Evolutionary conservation across 2,888 invertebrate species (phyloP).

Genomic region (Mythimna vitellina): DNA sequence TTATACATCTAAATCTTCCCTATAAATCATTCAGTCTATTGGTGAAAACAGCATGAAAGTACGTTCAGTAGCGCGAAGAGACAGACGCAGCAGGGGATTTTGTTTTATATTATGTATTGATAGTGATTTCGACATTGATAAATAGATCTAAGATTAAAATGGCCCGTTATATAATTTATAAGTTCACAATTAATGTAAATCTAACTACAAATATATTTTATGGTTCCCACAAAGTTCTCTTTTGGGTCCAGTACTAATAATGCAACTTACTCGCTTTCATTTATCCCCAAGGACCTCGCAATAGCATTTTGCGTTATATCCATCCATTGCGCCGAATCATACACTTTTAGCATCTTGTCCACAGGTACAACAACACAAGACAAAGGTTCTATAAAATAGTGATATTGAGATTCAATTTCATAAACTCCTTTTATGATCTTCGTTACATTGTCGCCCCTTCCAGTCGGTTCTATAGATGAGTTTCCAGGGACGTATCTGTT

Average conservation of each 20-base stretch:
- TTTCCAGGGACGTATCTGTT: slow-evolving; percentile 72
- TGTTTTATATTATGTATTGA: too few relatives aligned
- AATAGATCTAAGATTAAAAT: too few relatives aligned
- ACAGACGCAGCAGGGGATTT: too few relatives aligned
- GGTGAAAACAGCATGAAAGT: too few relatives aligned
- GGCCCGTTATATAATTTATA: too few relatives aligned
- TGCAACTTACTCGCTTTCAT: slow-evolving; percentile 89
- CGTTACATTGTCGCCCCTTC: slow-evolving; percentile 77
- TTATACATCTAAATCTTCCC: too few relatives aligned
- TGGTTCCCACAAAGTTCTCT: too few relatives aligned
- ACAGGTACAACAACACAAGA: slow-evolving; percentile 92
- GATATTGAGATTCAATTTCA: slow-evolving; percentile 92
- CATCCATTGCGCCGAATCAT: slow-evolving; percentile 92
- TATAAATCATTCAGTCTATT: too few relatives aligned
- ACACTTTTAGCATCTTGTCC: slow-evolving; percentile 93
- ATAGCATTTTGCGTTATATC: slow-evolving; percentile 91
- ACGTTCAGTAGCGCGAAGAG: too few relatives aligned
- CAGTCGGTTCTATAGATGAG: slow-evolving; percentile 72
- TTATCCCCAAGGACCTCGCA: slow-evolving; percentile 89
- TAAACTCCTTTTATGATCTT: slow-evolving; percentile 90
- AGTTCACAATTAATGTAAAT: too few relatives aligned
- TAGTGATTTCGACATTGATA: too few relatives aligned
- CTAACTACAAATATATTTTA: too few relatives aligned
- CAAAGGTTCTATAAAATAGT: slow-evolving; percentile 94
- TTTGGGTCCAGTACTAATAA: background rate